A percentile compares a stretch with the other conserved stretches of the same genome.
Evolutionary conservation across 2,888 invertebrate species (phyloP).

Genomic region (Pristionchus fissidentatus): DNA sequence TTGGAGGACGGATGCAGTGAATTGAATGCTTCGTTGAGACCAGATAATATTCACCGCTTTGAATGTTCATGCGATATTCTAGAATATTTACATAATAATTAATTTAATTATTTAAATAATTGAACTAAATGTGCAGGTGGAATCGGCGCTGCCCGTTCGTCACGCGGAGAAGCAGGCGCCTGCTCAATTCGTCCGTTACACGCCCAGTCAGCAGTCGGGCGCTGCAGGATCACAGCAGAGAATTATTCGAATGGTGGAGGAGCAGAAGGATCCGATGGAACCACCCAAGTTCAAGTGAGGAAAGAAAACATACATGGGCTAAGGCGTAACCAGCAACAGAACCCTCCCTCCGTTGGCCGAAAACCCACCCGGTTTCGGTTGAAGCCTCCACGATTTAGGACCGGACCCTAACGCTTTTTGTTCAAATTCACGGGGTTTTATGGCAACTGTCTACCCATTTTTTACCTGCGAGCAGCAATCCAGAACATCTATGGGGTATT

Average conservation of each 20-base stretch:
- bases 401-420: too few species aligned
- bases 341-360: too few species aligned
- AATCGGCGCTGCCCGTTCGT: conserved; percentile 95
- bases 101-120: not conserved
- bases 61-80: too few species aligned
- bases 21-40: too few species aligned
- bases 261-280: conserved; percentile 96
- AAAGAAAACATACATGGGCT: not conserved
- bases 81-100: not conserved
- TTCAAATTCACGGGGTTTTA: not conserved
- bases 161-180: conserved; percentile 93
- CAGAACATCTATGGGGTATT: too few species aligned
- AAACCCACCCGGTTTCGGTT: too few species aligned
- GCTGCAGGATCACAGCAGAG: conserved; percentile 86
- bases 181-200: conserved; percentile 96
- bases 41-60: too few species aligned
- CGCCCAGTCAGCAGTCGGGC: conserved; percentile 89
- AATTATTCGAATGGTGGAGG: conserved; percentile 94
- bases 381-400: too few species aligned
- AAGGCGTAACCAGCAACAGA: not conserved
- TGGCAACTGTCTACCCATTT: too few species aligned
- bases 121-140: conserved; percentile 80
- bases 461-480: too few species aligned
- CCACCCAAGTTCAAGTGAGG: conserved; percentile 86
- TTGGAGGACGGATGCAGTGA: too few species aligned